Evolutionary conservation across 2,113 vertebrate species (phyloP).

Genomic region (Syngnathus floridae): DNA sequence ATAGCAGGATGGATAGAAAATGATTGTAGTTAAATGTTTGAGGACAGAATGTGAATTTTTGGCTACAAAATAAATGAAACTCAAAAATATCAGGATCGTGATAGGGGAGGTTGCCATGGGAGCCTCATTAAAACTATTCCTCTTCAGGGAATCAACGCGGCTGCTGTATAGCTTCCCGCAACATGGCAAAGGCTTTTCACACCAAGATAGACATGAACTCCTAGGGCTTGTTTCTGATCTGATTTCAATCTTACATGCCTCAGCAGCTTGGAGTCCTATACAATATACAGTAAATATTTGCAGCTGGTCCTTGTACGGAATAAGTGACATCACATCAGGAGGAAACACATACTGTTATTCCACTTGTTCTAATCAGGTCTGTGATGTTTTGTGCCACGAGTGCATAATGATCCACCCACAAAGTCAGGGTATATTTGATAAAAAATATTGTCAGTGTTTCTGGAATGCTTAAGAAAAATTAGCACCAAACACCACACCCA

Average conservation of each 20-base stretch:
- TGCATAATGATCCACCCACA: conserved; percentile 21
- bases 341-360: conserved; percentile 14
- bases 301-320: conserved; percentile 20
- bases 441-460: background rate
- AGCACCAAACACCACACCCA: too few species aligned
- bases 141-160: conserved; percentile 49
- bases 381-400: conserved; percentile 31
- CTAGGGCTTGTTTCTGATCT: conserved; percentile 29
- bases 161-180: conserved; percentile 9
- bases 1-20: background rate
- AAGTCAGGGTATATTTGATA: conserved; percentile 27
- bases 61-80: background rate
- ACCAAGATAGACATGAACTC: conserved; percentile 27
- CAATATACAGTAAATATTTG: conserved; percentile 14
- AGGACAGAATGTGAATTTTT: background rate
- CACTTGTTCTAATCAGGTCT: conserved; percentile 31
- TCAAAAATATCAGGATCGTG: conserved; percentile 12
- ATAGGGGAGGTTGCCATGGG: conserved; percentile 46
- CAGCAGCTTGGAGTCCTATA: conserved; percentile 7
- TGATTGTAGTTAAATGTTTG: background rate
- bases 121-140: conserved; percentile 58
- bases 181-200: conserved; percentile 25
- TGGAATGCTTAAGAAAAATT: too few species aligned
- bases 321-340: conserved; percentile 19
- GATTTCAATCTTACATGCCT: conserved; percentile 20